Conservation (phyloP, 2,888 invertebrate genomes). For the Ecdyonurus torrentis region DNA sequence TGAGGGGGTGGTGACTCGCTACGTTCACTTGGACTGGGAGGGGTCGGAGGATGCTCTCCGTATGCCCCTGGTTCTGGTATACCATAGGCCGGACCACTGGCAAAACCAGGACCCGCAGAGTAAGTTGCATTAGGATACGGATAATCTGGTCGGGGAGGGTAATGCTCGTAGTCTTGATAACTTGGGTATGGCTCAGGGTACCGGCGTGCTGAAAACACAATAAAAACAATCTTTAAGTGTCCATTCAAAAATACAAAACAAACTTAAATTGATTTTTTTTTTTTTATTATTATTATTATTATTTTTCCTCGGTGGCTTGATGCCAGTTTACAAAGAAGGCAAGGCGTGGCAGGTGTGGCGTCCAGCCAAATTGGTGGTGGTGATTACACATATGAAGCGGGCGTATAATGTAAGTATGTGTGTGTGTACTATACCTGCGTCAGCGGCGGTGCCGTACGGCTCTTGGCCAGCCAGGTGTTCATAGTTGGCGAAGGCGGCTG, state of each 20-base stretch:
- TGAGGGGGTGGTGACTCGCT: slow-evolving; percentile 36
- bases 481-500: slow-evolving; percentile 17
- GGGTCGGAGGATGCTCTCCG: slow-evolving; percentile 27
- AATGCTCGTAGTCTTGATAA: slow-evolving; percentile 41
- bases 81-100: slow-evolving; percentile 16
- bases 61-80: slow-evolving; percentile 21
- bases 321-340: neutral
- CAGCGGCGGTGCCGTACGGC: slow-evolving; percentile 18
- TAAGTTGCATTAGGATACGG: slow-evolving; percentile 28
- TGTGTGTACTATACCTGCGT: slow-evolving; percentile 16
- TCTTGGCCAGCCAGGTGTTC: slow-evolving; percentile 19
- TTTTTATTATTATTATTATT: neutral
- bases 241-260: neutral
- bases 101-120: slow-evolving; percentile 17
- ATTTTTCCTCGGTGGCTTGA: neutral
- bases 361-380: neutral
- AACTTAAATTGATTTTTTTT: neutral
- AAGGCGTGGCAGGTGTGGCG: neutral
- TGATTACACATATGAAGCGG: neutral
- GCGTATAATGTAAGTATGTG: neutral
- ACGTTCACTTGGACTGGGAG: slow-evolving; percentile 36
- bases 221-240: neutral
- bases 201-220: neutral
- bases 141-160: slow-evolving; percentile 28
- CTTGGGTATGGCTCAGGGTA: slow-evolving; percentile 27